Conservation (phyloP, 2,113 vertebrate genomes). For the Nesoenas mayeri region DNA sequence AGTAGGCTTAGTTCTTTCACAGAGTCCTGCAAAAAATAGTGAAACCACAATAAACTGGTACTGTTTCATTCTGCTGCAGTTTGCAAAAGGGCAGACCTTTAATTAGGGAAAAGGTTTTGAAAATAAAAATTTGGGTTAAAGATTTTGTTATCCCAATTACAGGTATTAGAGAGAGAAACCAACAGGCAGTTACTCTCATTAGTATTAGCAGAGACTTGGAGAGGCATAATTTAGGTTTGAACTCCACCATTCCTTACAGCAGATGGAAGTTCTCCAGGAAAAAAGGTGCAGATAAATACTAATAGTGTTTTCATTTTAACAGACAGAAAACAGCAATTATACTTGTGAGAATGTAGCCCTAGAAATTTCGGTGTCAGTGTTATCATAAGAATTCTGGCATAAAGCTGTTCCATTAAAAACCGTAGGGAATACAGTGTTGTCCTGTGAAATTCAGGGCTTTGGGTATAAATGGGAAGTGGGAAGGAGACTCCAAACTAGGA, state of each 20-base stretch:
- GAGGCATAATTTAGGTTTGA: background rate
- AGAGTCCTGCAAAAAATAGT: background rate
- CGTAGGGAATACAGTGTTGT: background rate
- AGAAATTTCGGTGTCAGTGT: background rate
- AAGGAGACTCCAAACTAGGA: background rate
- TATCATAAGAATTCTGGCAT: background rate
- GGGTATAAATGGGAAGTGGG: background rate
- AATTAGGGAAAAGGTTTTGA: background rate
- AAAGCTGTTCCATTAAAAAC: background rate
- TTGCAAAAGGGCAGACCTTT: background rate
- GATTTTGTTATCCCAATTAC: background rate
- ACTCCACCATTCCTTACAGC: background rate
- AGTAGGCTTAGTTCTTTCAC: background rate
- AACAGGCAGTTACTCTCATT: background rate
- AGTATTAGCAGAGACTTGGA: background rate
- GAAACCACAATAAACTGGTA: background rate
- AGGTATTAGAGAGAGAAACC: background rate
- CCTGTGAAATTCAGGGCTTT: background rate
- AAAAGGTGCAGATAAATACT: background rate
- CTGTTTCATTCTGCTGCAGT: background rate
- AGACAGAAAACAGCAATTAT: accelerated
- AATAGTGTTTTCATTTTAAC: background rate
- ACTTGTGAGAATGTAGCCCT: background rate
- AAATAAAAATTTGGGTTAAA: background rate
- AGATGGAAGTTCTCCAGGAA: background rate